Conservation (phyloP, 2,888 invertebrate genomes). For the Adelphocoris suturalis region DNA sequence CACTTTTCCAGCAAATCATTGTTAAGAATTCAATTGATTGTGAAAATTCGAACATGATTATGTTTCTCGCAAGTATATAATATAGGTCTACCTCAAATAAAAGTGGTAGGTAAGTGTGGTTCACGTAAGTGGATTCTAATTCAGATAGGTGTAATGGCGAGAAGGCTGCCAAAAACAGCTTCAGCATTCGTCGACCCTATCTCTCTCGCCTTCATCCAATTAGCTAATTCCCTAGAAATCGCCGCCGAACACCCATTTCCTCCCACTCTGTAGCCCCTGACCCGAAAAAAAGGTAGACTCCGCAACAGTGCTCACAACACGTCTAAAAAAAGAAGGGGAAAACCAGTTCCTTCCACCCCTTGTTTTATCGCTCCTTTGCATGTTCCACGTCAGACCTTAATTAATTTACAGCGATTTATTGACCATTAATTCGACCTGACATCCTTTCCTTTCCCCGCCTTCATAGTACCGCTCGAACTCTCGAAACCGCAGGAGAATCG, state of each 20-base stretch:
- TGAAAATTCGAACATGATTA: no score
- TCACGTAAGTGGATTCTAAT: no score
- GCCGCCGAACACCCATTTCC: conserved; percentile 21
- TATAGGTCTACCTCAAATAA: no score
- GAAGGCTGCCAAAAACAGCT: not conserved
- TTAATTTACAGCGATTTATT: conserved; percentile 67
- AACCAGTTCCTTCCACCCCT: conserved; percentile 23
- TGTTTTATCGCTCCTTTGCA: conserved; percentile 67
- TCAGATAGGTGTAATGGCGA: not conserved
- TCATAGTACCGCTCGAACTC: not conserved
- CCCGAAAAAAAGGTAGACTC: conserved; percentile 7
- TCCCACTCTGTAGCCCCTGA: conserved; percentile 15
- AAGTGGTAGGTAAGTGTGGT: no score
- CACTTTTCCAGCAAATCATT: no score
- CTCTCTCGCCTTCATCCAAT: conserved; percentile 15
- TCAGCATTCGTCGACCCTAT: not conserved
- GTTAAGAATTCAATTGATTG: no score
- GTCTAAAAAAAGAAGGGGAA: conserved; percentile 18
- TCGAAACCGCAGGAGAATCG: conserved; percentile 15
- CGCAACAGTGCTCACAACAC: conserved; percentile 33
- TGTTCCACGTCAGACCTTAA: conserved; percentile 66
- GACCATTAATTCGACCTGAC: conserved; percentile 63
- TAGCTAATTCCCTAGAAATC: conserved; percentile 57
- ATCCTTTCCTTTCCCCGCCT: conserved; percentile 37
- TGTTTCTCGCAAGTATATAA: no score